These are phyloP conservation scores for Diadegma fenestrale DNA, from an alignment of 2,888 invertebrate genomes.

Conservation along the genomic window DNA sequence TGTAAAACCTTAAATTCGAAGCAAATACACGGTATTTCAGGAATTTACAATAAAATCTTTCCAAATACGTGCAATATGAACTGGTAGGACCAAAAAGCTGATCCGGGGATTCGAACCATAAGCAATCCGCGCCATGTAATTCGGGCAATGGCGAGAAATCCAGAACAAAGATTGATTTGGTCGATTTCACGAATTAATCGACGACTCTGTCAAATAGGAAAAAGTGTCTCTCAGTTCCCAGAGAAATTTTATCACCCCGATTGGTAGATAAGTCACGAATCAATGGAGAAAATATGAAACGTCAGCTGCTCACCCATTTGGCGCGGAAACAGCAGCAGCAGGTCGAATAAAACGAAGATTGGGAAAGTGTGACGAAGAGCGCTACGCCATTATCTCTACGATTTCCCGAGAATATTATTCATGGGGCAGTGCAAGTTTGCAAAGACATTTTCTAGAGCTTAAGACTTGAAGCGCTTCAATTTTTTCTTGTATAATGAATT, in stretches of 20 bases:
- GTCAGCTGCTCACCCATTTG: constrained; percentile 8
- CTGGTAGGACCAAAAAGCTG: no score
- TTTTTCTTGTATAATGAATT: constrained; percentile 3
- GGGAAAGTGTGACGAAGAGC: constrained; percentile 35
- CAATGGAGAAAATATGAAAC: constrained; percentile 45
- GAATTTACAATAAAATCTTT: no score
- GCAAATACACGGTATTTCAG: no score
- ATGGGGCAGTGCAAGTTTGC: constrained; percentile 36
- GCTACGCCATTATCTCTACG: constrained; percentile 39
- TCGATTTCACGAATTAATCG: background rate
- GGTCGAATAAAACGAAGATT: constrained; percentile 37
- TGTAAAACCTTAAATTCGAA: no score
- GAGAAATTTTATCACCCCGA: constrained; percentile 15
- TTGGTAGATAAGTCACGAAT: constrained; percentile 45
- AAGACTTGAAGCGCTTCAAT: background rate
- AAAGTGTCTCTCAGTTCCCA: background rate
- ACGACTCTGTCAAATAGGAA: background rate
- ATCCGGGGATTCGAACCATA: no score
- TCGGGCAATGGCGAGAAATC: background rate
- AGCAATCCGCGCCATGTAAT: no score
- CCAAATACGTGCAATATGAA: no score
- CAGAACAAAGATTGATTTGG: background rate
- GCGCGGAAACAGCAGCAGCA: background rate
- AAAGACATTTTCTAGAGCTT: constrained; percentile 3
- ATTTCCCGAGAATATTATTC: constrained; percentile 58